Base-by-base conservation (phyloP, 53 echinoderm and acorn worm genomes). In the Henricia sp. region DNA sequence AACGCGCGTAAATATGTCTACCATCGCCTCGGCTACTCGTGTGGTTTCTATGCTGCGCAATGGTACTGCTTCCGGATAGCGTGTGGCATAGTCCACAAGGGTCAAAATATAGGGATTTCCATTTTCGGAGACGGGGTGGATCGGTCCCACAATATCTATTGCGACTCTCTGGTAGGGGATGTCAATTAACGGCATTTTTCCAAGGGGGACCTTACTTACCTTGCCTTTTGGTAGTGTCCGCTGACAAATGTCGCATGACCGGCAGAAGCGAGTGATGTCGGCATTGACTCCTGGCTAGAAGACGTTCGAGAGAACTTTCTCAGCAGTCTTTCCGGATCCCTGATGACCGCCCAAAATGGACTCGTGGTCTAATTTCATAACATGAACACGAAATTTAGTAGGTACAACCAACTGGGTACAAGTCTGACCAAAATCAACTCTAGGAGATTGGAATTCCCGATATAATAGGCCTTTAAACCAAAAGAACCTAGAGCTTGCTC, bases 271-370 rank as follows among this genome's bases (percentile, higher is more conserved):
- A 6, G 33, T 53, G 13, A 87, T 38, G 27, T 87, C 86, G 1
- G 83, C 73, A 13, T 83, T 62, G 10, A 77, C 28, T 17, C 87
- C 73, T 17, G 82, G 83, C 86, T 83, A 91, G 40, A 50, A 75
- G 37, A 85, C 77, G 33, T 50, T 86, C 6, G 52, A 39, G 0
- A 53, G 37, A 26, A 91, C 58, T 46, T 76, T 87, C 26, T 91
- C 76, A 56, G 35, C 26, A 5, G 83, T 87, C 44, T 87, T 87
- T n/a, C n/a, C n/a, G n/a, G n/a, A n/a, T n/a, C n/a, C n/a, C n/a
- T n/a, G n/a, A n/a, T n/a, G n/a, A n/a, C 91, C 87, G 11, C 69
- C 87, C n/a, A 87, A 24, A 2, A 91, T 84, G 1, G 87, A 87
- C 48, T 91, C 91, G 60, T 91, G 84, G 4, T 83, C 86, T 14